A percentile compares a stretch with the other conserved stretches of the same genome.
Evolutionary conservation across 2,113 vertebrate genomes (phyloP).

Genomic region (Phoenicopterus ruber): DNA sequence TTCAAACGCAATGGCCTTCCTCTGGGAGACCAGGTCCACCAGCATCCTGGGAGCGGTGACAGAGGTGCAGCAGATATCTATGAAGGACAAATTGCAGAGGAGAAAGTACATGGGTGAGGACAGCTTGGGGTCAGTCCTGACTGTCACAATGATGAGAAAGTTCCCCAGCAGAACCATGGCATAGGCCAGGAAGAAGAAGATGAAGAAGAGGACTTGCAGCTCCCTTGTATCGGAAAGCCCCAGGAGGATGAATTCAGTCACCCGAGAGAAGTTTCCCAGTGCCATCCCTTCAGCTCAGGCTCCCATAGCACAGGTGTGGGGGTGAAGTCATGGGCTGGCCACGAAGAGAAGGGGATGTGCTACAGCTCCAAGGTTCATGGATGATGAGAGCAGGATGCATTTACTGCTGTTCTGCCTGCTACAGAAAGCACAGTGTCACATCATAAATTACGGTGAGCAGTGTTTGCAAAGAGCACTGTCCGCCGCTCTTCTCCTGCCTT

Average conservation of each 20-base stretch:
- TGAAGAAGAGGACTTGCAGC: conserved; percentile 45
- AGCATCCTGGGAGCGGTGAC: conserved; percentile 59
- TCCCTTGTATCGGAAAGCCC: conserved; percentile 33
- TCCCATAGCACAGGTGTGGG: neutral
- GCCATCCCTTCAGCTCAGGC: neutral
- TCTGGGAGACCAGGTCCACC: conserved; percentile 31
- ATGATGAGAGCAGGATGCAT: neutral
- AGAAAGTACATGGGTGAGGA: conserved; percentile 66
- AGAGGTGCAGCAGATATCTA: conserved; percentile 65
- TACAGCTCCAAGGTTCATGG: neutral
- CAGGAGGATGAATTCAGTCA: conserved; percentile 67
- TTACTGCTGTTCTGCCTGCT: neutral
- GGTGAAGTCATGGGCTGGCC: neutral
- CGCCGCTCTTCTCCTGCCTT: neutral
- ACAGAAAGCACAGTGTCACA: neutral
- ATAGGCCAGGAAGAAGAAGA: conserved; percentile 49
- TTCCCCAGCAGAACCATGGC: conserved; percentile 60
- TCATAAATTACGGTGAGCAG: neutral
- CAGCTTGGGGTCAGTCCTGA: conserved; percentile 45
- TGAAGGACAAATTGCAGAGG: conserved; percentile 62
- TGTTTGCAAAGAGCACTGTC: neutral
- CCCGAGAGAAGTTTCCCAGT: conserved; percentile 23
- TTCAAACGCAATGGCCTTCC: conserved; percentile 52
- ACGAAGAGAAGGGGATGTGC: neutral
- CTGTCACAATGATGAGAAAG: conserved; percentile 40